Evolutionary conservation across 2,797 vertebrate species (phyloP).

Genomic region (Pseudochirops corinnae): DNA sequence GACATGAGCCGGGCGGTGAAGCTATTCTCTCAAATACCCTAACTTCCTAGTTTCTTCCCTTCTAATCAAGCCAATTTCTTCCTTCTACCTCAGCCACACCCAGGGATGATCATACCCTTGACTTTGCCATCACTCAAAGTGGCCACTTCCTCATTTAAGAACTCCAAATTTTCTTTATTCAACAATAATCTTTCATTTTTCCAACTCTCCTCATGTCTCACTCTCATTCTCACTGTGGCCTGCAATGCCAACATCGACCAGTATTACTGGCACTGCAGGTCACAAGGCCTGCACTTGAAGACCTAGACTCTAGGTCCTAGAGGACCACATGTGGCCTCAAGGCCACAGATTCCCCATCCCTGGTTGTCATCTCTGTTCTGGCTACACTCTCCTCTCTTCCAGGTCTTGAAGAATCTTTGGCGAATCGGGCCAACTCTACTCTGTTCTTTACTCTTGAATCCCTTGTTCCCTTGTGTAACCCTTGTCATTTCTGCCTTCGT

Average conservation of each 20-base stretch:
- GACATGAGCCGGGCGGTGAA: background rate
- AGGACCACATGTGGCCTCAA: no score
- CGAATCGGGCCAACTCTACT: background rate
- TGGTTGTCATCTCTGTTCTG: background rate
- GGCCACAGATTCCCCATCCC: no score
- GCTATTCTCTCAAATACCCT: background rate
- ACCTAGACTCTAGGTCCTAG: no score
- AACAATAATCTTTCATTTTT: background rate
- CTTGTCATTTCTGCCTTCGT: background rate
- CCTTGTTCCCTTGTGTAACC: background rate
- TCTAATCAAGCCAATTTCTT: background rate
- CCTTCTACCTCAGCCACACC: background rate
- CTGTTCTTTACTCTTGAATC: background rate
- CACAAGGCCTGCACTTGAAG: no score
- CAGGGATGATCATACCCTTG: background rate
- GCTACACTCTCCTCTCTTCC: background rate
- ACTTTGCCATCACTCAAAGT: background rate
- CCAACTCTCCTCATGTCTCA: background rate
- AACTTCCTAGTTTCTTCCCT: background rate
- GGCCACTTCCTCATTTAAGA: background rate
- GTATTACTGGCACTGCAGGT: background rate
- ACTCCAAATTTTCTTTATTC: background rate
- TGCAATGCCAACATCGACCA: background rate
- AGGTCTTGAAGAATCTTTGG: background rate
- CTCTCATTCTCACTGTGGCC: background rate